Evolutionary conservation across 1,140 invertebrate genomes (phyloP).

Genomic region (Drosophila funebris): DNA sequence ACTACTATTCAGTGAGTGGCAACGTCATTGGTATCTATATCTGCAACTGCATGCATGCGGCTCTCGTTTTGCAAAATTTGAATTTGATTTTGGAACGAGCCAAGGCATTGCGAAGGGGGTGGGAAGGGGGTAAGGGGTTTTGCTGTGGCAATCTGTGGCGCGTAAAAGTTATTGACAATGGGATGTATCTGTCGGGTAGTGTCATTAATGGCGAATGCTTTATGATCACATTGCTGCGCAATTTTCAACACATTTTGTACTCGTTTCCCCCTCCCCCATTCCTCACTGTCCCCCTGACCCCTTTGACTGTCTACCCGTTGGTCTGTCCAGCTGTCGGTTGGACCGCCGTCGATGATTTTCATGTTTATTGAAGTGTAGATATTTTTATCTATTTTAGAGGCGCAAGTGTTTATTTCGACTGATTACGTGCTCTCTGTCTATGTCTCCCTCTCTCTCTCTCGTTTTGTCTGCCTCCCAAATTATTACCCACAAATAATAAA

Average conservation of each 20-base stretch:
- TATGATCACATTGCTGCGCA: constrained; percentile 82
- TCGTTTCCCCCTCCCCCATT: constrained; percentile 37
- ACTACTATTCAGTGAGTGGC: constrained; percentile 29
- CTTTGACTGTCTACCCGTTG: not conserved
- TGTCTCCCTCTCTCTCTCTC: not conserved
- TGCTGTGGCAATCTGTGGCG: constrained; percentile 65
- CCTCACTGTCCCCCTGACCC: not conserved
- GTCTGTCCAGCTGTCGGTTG: not conserved
- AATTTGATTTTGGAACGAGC: constrained; percentile 75
- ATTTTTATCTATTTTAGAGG: constrained; percentile 82
- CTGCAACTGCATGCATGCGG: constrained; percentile 52
- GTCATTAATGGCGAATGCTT: constrained; percentile 83
- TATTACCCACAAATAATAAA: constrained; percentile 57
- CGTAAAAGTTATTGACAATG: constrained; percentile 83
- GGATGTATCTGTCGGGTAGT: constrained; percentile 83
- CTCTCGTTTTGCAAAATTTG: constrained; percentile 76
- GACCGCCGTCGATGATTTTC: constrained; percentile 70
- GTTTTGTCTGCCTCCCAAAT: constrained; percentile 18
- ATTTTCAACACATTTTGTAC: constrained; percentile 81
- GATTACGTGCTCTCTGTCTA: constrained; percentile 55
- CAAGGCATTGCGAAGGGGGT: not conserved
- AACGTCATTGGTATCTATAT: constrained; percentile 47
- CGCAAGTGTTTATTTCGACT: constrained; percentile 81
- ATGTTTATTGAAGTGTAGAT: constrained; percentile 83
- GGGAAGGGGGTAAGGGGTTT: not conserved